These are phyloP conservation scores for Peromyscus melanophrys DNA, from an alignment of 2,797 vertebrate genomes.

Conservation along the genomic window DNA sequence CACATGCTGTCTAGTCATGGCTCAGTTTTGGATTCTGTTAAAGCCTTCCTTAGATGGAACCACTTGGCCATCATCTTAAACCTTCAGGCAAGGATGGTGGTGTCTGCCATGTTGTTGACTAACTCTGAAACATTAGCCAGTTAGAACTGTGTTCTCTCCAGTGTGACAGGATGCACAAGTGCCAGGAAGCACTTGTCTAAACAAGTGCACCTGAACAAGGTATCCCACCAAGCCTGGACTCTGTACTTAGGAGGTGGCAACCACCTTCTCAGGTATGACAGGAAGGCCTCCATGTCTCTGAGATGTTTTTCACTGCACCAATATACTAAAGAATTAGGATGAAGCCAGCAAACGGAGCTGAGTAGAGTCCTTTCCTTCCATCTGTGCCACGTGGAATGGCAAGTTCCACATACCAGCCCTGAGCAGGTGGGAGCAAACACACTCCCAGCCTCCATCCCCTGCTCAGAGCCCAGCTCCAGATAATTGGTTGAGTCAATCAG, in stretches of 20 bases:
- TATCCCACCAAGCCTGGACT: neutral
- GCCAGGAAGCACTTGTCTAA: neutral
- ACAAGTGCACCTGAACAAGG: no score
- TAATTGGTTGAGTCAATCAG: neutral
- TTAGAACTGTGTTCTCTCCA: neutral
- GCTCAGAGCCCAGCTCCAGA: neutral
- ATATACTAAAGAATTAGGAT: neutral
- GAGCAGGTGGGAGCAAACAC: neutral
- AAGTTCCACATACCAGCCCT: neutral
- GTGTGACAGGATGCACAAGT: neutral
- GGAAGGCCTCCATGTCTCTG: neutral
- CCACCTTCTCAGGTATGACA: neutral
- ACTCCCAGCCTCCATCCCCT: rapidly evolving
- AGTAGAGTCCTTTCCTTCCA: neutral
- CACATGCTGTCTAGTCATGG: neutral
- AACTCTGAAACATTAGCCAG: neutral
- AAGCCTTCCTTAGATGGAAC: neutral
- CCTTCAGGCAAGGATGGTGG: neutral
- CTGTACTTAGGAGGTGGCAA: neutral
- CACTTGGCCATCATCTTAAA: neutral
- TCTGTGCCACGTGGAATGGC: neutral
- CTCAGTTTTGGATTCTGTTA: neutral
- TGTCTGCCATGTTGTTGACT: neutral
- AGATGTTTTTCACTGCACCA: neutral
- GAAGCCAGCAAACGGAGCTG: neutral